Evolutionary conservation across 2,113 vertebrate genomes (phyloP).

Genomic region (Alligator mississippiensis): DNA sequence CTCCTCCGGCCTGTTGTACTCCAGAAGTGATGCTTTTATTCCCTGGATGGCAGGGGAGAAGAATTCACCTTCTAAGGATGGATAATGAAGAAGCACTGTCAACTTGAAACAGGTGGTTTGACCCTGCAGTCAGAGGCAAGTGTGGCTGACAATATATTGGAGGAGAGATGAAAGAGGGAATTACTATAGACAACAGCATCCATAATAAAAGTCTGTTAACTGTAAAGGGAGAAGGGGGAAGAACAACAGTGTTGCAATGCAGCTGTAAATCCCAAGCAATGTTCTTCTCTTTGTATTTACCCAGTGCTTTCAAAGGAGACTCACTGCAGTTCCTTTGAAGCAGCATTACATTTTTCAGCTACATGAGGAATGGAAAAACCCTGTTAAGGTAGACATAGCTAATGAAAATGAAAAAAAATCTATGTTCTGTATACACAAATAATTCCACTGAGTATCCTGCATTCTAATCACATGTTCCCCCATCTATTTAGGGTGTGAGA

Average conservation of each 20-base stretch:
- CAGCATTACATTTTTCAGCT: not conserved
- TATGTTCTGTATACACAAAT: not conserved
- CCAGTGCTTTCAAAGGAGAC: not conserved
- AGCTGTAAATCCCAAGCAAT: not conserved
- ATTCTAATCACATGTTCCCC: not conserved
- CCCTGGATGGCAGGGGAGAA: not conserved
- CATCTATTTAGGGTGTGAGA: not conserved
- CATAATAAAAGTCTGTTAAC: not conserved
- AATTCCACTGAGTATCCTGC: not conserved
- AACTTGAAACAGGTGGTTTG: not conserved
- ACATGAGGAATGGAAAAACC: not conserved
- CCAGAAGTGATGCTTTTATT: not conserved
- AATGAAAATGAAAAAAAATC: not conserved
- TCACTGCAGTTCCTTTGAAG: not conserved
- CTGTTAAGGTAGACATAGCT: not conserved
- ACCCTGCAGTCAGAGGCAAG: not conserved
- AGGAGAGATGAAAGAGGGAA: not conserved
- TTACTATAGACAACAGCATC: not conserved
- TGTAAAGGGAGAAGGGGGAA: not conserved
- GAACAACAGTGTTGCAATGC: not conserved
- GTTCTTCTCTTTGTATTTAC: not conserved
- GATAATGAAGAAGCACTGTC: not conserved
- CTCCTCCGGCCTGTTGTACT: not conserved
- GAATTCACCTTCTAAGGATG: not conserved
- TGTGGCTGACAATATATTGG: not conserved